Percentiles rank a stretch among this genome's conserved stretches.
These are phyloP conservation scores for Lathamus discolor DNA, from an alignment of 2,113 vertebrate genomes.

Conservation along the genomic window DNA sequence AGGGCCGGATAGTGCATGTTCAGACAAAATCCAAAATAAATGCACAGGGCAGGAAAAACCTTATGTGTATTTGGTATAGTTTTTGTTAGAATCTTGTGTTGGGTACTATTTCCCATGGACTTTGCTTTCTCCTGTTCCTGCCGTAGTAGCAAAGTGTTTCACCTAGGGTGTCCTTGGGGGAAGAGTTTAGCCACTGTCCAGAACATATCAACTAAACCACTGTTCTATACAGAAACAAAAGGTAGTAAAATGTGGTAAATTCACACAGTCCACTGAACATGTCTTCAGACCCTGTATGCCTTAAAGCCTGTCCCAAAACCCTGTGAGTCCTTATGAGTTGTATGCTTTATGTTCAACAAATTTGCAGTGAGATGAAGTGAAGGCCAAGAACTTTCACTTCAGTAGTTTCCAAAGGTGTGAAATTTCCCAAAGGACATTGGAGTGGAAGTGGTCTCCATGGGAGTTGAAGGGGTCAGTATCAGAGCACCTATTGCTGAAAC, in stretches of 20 bases:
- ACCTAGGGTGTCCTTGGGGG: not conserved
- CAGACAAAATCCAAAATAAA: not conserved
- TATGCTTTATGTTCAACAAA: not conserved
- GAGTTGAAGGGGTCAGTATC: not conserved
- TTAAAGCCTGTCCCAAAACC: not conserved
- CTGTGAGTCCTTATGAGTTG: not conserved
- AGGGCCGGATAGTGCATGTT: not conserved
- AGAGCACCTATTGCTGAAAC: not conserved
- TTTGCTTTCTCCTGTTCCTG: not conserved
- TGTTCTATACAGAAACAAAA: not conserved
- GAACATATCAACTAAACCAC: not conserved
- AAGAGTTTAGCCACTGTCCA: not conserved
- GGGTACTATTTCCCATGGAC: not conserved
- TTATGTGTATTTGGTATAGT: not conserved
- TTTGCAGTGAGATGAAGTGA: not conserved
- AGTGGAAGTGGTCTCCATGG: not conserved
- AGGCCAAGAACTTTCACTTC: not conserved
- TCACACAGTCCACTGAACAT: not conserved
- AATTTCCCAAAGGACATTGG: constrained; percentile 1
- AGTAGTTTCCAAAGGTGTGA: constrained; percentile 27
- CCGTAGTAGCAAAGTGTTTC: not conserved
- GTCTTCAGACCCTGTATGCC: not conserved
- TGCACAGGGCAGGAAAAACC: not conserved
- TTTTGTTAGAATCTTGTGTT: not conserved
- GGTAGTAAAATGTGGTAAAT: not conserved